Evolutionary conservation across 2,113 vertebrate genomes (phyloP), one percentile per base, ranked within the genome.

Genomic region (Copsychus sechellarum): DNA sequence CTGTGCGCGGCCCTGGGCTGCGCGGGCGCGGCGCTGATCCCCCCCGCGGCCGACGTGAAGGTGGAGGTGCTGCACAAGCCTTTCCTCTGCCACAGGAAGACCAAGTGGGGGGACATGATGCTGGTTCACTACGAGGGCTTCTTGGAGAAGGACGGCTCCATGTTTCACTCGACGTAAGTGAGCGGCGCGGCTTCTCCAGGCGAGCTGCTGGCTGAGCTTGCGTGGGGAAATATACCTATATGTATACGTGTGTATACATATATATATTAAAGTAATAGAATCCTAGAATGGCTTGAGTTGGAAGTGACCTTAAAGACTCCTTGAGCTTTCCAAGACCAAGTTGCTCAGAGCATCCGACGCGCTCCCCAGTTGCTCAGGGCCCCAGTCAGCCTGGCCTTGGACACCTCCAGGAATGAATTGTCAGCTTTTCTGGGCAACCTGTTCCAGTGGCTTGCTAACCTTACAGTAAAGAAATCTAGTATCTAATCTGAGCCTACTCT

Each of bases 91-190:
- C 98, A 98, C 72, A 98, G 99, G 50, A 98, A 97, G 92, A 98
- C 98, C 19, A 99, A 99, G 91, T 98, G 98, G 90, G 99, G 99
- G 53, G 99, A 99, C 66, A 97, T 99, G 98, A 97, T 99, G 98
- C 96, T 99, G 88, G 98, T 99, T 25, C 99, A 99, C 96, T 99
- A 98, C 79, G 98, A 99, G 14, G 99, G 99, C 40, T 99, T 93
- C 94, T 86, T 99, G 95, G 98, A 99, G 96, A 98, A 98, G 81
- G 99, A 99, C 26, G 99, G 99, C 72, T 98, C 99, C 18, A 95
- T 98, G 87, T 99, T 99, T 92, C 98, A 99, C 92, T 99, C 99
- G 95, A 99, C 99, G 99, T 99, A 98, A 99, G 97, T 98, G 36
- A 36, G 64, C 34, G 12, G 45, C 66, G 18, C 14, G 47, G 22